Conservation (phyloP, 2,888 invertebrate genomes). For the Silvanus unidentatus region DNA sequence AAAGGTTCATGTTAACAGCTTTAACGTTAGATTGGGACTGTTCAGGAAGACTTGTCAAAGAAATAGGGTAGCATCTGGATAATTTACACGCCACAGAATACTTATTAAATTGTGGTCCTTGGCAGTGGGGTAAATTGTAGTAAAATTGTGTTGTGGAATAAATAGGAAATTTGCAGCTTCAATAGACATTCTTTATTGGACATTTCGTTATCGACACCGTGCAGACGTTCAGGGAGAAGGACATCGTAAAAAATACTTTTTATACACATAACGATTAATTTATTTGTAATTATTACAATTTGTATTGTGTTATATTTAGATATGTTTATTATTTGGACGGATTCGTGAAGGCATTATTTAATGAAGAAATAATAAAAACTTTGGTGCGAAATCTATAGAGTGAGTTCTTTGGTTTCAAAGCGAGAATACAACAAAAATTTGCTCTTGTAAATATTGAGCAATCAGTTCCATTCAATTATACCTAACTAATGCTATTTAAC, state of each 20-base stretch:
- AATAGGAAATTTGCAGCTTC: slow-evolving; percentile 27
- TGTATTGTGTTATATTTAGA: too few species aligned
- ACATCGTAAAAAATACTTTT: neutral
- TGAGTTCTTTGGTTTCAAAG: too few species aligned
- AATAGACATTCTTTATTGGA: slow-evolving; percentile 21
- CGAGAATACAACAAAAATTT: too few species aligned
- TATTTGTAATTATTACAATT: too few species aligned
- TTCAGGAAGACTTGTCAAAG: neutral
- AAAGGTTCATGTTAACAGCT: slow-evolving; percentile 10
- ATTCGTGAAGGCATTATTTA: too few species aligned
- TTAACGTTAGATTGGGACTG: slow-evolving; percentile 12
- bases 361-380: too few species aligned
- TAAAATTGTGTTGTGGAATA: slow-evolving; percentile 9
- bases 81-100: slow-evolving; percentile 3
- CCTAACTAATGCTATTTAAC: too few species aligned
- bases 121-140: slow-evolving; percentile 7
- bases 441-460: too few species aligned
- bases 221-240: slow-evolving; percentile 12
- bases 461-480: too few species aligned
- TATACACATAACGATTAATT: too few species aligned
- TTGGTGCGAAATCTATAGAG: too few species aligned
- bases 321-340: neutral
- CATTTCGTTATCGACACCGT: slow-evolving; percentile 24
- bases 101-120: slow-evolving; percentile 19
- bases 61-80: slow-evolving; percentile 23